These are phyloP conservation scores for Leptestheria dahalacensis DNA, from an alignment of 1,140 invertebrate species.

Conservation along the genomic window DNA sequence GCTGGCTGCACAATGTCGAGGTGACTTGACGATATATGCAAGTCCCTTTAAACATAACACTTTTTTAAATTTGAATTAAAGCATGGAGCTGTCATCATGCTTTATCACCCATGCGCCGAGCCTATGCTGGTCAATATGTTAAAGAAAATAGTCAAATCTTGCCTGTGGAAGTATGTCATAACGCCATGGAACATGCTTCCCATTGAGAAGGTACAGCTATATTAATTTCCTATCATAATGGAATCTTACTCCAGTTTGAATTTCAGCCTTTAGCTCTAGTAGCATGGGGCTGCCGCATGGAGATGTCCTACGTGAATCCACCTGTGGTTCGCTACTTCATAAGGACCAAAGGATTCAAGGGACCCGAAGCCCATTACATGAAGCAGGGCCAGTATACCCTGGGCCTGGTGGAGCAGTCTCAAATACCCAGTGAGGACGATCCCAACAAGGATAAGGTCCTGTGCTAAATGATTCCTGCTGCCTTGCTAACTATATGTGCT, in stretches of 20 bases:
- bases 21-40: slow-evolving; percentile 25
- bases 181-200: slow-evolving; percentile 50
- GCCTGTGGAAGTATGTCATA: slow-evolving; percentile 64
- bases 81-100: slow-evolving; percentile 67
- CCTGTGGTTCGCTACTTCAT: slow-evolving; percentile 46
- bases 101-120: slow-evolving; percentile 78
- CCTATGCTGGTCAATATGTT: slow-evolving; percentile 44
- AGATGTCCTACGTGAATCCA: slow-evolving; percentile 50
- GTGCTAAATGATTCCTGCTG: background rate
- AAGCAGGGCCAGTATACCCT: slow-evolving; percentile 44
- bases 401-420: slow-evolving; percentile 35
- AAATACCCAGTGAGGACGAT: slow-evolving; percentile 20
- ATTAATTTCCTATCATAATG: slow-evolving; percentile 20
- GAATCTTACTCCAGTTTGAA: slow-evolving; percentile 17
- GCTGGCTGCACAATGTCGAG: slow-evolving; percentile 73
- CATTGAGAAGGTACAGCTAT: slow-evolving; percentile 43
- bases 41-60: slow-evolving; percentile 4
- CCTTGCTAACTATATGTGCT: too few relatives aligned
- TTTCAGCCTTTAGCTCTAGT: slow-evolving; percentile 56
- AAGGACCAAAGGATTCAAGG: slow-evolving; percentile 41
- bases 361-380: slow-evolving; percentile 40
- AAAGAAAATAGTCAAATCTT: slow-evolving; percentile 44
- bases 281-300: slow-evolving; percentile 55
- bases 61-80: slow-evolving; percentile 26
- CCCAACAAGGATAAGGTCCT: slow-evolving; percentile 6